These are phyloP conservation scores for Nipponia nippon DNA, from an alignment of 2,113 vertebrate genomes.

Conservation along the genomic window DNA sequence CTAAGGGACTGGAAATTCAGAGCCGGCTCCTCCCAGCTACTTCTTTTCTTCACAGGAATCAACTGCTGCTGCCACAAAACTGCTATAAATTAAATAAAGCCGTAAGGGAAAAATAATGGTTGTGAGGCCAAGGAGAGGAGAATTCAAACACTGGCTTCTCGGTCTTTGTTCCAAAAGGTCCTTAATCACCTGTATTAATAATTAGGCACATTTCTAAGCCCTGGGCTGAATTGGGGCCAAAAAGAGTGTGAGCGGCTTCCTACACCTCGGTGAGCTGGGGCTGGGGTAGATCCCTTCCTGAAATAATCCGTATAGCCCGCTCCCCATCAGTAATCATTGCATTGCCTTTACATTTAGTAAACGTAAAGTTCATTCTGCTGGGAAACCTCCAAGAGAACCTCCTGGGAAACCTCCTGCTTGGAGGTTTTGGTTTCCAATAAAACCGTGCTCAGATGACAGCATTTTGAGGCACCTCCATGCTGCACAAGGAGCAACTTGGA, in stretches of 20 bases:
- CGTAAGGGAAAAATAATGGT: neutral
- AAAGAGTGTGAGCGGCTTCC: neutral
- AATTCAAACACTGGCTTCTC: neutral
- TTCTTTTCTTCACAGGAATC: neutral
- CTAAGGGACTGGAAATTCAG: neutral
- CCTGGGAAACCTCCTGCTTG: neutral
- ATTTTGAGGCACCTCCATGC: neutral
- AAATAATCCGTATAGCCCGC: neutral
- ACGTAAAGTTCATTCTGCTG: neutral
- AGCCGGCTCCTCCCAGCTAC: neutral
- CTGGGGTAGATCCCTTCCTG: too few relatives aligned
- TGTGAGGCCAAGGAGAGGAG: neutral
- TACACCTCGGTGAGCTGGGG: rapidly evolving
- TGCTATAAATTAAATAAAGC: neutral
- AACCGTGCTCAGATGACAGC: rapidly evolving
- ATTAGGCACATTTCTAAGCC: neutral
- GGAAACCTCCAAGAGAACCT: neutral
- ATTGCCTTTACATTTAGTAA: neutral
- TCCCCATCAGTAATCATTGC: neutral
- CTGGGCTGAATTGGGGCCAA: neutral
- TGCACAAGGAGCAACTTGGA: neutral
- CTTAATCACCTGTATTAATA: neutral
- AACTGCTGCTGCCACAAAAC: neutral
- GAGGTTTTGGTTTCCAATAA: neutral
- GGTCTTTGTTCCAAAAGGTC: neutral